Evolutionary conservation across 2,888 invertebrate genomes (phyloP).

Genomic region (Himalopsyche tibetana): DNA sequence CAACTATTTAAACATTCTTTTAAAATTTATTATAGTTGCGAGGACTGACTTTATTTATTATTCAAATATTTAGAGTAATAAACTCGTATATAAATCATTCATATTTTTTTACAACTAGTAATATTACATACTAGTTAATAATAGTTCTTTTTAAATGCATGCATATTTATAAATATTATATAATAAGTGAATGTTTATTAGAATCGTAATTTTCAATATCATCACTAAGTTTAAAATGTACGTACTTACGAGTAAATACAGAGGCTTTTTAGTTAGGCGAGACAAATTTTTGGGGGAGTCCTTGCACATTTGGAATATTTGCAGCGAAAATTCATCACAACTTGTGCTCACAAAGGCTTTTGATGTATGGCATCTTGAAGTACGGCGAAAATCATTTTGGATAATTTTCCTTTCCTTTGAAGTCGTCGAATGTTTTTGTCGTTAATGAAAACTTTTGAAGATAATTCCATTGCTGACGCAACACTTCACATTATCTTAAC

Average conservation of each 20-base stretch:
- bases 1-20: too few species aligned
- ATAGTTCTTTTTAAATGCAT: too few species aligned
- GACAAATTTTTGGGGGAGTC: constrained; percentile 23
- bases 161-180: too few species aligned
- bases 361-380: constrained; percentile 32
- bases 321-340: constrained; percentile 37
- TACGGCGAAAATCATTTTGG: not conserved
- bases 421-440: constrained; percentile 9
- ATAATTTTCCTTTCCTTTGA: constrained; percentile 32
- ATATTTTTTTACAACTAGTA: too few species aligned
- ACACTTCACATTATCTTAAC: too few species aligned
- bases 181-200: too few species aligned
- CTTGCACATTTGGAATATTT: constrained; percentile 32
- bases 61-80: too few species aligned
- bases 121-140: too few species aligned
- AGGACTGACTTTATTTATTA: too few species aligned
- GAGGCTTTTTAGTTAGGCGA: not conserved
- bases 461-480: not conserved
- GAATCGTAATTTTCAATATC: too few species aligned
- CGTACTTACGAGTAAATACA: not conserved
- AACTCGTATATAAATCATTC: too few species aligned
- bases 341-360: constrained; percentile 31
- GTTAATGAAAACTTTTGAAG: not conserved
- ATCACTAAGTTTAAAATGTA: not conserved
- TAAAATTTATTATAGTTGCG: too few species aligned